Conservation (phyloP, 2,113 vertebrate species). For the Anarrhichthys ocellatus region DNA sequence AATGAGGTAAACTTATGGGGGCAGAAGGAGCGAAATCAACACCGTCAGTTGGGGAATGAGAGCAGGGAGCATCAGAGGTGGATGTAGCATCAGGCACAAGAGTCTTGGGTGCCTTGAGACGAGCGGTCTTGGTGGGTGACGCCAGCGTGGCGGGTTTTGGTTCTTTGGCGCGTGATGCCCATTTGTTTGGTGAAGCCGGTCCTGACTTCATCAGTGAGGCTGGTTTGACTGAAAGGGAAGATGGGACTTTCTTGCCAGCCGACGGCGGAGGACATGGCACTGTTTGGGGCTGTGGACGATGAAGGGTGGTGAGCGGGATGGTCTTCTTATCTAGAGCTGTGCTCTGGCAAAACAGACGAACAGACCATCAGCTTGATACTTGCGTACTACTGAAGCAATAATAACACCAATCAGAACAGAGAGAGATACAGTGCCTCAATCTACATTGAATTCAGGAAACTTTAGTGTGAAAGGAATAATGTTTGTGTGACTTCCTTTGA, state of each 20-base stretch:
- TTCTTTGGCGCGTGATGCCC: neutral
- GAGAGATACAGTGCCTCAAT: constrained; percentile 8
- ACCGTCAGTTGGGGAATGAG: neutral
- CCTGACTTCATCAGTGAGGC: constrained; percentile 22
- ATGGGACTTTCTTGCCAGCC: constrained; percentile 65
- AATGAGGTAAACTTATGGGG: constrained; percentile 17
- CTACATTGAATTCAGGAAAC: constrained; percentile 19
- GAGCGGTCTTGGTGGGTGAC: neutral
- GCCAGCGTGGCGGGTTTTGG: neutral
- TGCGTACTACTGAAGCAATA: neutral
- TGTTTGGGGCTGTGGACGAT: constrained; percentile 68
- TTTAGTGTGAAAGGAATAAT: neutral
- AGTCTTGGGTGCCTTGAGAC: neutral
- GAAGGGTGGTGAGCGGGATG: constrained; percentile 85
- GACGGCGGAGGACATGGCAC: constrained; percentile 17
- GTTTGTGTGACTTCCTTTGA: neutral
- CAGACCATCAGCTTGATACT: constrained; percentile 4
- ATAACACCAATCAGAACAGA: neutral
- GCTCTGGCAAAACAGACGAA: constrained; percentile 83
- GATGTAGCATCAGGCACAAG: neutral
- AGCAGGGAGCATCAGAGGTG: constrained; percentile 10
- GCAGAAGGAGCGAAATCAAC: neutral
- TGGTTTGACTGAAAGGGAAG: constrained; percentile 41
- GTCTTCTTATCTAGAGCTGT: constrained; percentile 98
- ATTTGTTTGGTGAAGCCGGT: constrained; percentile 33